phyloP scores from a whole-genome alignment of 64 coral and sea anemone species.

The Acropora tenuis region DNA sequence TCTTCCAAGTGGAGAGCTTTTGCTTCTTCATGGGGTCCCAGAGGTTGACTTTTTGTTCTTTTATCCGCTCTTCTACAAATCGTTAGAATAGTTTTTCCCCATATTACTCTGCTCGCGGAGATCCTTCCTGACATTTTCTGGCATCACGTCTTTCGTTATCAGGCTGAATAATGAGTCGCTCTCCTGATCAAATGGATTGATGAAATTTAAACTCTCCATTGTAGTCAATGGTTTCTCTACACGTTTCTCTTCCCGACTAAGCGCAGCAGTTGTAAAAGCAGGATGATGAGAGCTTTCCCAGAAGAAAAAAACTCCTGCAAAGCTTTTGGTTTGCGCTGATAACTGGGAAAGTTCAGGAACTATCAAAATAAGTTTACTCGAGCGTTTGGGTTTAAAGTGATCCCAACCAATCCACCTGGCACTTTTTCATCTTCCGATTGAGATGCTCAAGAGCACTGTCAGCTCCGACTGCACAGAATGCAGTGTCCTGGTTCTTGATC shows the following conservation, averaged over 20 bases:
- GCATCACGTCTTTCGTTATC: conserved; percentile 4
- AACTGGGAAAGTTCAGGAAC: conserved; percentile 8
- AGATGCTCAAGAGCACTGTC: conserved; percentile 23
- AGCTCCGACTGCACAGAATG: conserved; percentile 11
- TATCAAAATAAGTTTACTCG: conserved; percentile 20
- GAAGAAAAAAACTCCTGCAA: not conserved
- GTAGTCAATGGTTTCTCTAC: not conserved
- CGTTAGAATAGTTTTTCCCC: not conserved
- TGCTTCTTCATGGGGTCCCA: conserved; percentile 16
- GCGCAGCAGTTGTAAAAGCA: conserved; percentile 1
- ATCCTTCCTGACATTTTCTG: conserved; percentile 18
- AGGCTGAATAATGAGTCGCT: conserved; percentile 31
- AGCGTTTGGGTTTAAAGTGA: not conserved
- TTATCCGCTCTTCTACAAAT: conserved; percentile 41
- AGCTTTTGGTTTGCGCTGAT: conserved; percentile 15
- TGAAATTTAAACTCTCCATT: conserved; percentile 20
- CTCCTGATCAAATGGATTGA: conserved; percentile 19
- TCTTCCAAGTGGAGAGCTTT: conserved; percentile 26
- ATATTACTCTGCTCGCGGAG: conserved; percentile 24
- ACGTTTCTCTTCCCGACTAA: conserved; percentile 17
- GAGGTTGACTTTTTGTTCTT: conserved; percentile 16
- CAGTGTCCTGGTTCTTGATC: not conserved
- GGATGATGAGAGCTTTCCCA: not conserved
- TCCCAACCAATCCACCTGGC: conserved; percentile 17
- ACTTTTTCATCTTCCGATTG: conserved; percentile 55